These are phyloP conservation scores for Hydrotaea diabolus DNA, from an alignment of 2,888 invertebrate genomes.

Conservation along the genomic window DNA sequence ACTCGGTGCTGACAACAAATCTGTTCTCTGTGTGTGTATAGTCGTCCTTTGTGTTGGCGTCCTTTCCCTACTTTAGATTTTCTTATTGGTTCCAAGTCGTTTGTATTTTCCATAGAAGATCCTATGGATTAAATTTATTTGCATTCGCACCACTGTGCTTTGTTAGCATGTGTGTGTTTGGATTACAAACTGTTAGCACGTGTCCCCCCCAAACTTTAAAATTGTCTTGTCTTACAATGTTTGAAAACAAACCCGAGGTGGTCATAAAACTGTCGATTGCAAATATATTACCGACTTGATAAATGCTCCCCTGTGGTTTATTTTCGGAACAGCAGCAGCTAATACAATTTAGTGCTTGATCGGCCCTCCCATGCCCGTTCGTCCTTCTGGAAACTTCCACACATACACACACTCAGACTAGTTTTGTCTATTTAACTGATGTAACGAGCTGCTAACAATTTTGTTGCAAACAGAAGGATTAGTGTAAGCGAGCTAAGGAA, in stretches of 20 bases:
- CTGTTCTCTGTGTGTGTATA: too few species aligned
- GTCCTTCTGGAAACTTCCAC: not conserved
- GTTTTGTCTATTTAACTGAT: too few species aligned
- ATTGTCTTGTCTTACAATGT: constrained; percentile 52
- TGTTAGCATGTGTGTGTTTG: not conserved
- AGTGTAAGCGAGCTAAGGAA: constrained; percentile 38
- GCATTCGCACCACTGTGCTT: not conserved
- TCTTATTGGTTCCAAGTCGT: too few species aligned
- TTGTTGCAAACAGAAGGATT: constrained; percentile 20
- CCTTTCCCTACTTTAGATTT: too few species aligned
- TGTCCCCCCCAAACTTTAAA: constrained; percentile 49
- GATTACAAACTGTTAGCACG: constrained; percentile 24
- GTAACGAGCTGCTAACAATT: constrained; percentile 47
- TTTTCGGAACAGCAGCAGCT: not conserved
- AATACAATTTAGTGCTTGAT: constrained; percentile 5
- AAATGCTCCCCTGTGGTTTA: constrained; percentile 66
- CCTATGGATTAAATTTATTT: too few species aligned
- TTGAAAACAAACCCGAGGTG: constrained; percentile 46
- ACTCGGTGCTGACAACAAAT: too few species aligned
- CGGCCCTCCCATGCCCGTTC: not conserved
- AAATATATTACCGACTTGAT: constrained; percentile 68
- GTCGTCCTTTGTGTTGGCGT: too few species aligned
- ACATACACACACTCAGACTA: too few species aligned
- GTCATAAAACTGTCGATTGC: constrained; percentile 68
- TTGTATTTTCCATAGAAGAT: too few species aligned